A percentile compares a stretch with the other conserved stretches of the same genome.
Evolutionary conservation across 1,140 invertebrate genomes (phyloP).

Genomic region (Platyscapa corneri): DNA sequence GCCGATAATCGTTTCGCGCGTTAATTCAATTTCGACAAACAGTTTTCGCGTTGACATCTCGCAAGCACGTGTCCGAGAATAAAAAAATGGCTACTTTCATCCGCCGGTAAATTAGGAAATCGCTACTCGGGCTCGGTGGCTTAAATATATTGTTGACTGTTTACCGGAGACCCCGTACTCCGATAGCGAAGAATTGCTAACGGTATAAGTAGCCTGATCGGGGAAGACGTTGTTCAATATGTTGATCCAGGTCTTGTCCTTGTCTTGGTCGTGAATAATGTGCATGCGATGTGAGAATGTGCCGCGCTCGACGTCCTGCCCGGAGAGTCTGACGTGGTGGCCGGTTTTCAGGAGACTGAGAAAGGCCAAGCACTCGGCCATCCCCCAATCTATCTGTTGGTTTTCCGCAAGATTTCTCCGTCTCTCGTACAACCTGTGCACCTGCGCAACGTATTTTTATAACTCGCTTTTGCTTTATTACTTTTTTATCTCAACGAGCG

Average conservation of each 20-base stretch:
- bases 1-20: no score
- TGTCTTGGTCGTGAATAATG: constrained; percentile 87
- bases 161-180: constrained; percentile 84
- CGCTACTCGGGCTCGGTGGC: no score
- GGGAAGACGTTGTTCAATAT: constrained; percentile 82
- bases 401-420: constrained; percentile 81
- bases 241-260: constrained; percentile 78
- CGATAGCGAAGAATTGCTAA: constrained; percentile 87
- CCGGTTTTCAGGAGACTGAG: constrained; percentile 82
- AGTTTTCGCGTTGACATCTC: no score
- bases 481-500: no score
- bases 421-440: constrained; percentile 74
- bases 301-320: constrained; percentile 91
- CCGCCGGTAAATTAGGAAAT: no score
- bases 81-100: no score
- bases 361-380: constrained; percentile 89
- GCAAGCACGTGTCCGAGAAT: no score
- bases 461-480: no score
- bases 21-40: no score
- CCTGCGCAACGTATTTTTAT: constrained; percentile 24
- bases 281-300: constrained; percentile 89
- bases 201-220: constrained; percentile 83
- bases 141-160: not conserved
- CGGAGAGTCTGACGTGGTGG: constrained; percentile 80
- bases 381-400: constrained; percentile 86